These are phyloP conservation scores for Ceraclea dissimilis DNA, from an alignment of 2,888 invertebrate genomes.

Conservation along the genomic window DNA sequence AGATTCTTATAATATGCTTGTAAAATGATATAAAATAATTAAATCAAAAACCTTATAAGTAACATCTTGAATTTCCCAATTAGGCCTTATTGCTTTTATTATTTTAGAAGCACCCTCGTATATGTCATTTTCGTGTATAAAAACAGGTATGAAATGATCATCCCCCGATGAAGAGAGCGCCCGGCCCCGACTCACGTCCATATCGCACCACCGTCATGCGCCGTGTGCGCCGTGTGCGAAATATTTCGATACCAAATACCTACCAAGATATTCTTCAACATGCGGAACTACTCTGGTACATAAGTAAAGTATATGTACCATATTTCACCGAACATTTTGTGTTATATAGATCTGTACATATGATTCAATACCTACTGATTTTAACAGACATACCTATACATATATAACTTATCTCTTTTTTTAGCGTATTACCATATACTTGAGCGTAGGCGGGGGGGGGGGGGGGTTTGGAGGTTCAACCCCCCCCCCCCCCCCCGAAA, in stretches of 20 bases:
- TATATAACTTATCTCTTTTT: too few relatives aligned
- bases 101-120: constrained; percentile 60
- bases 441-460: too few relatives aligned
- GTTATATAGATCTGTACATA: too few relatives aligned
- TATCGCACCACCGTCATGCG: constrained; percentile 12
- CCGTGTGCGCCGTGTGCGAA: constrained; percentile 1
- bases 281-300: not conserved
- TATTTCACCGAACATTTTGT: too few relatives aligned
- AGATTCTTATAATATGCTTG: not conserved
- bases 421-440: too few relatives aligned
- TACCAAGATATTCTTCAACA: not conserved
- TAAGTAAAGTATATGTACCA: too few relatives aligned
- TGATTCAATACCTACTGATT: too few relatives aligned
- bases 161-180: constrained; percentile 25
- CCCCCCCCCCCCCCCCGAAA: too few relatives aligned
- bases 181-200: constrained; percentile 15
- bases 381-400: too few relatives aligned
- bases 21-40: constrained; percentile 4
- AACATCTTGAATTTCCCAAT: constrained; percentile 58
- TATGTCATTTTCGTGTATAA: constrained; percentile 59
- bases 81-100: constrained; percentile 59
- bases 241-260: not conserved
- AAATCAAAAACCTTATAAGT: constrained; percentile 58
- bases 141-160: constrained; percentile 49
- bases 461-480: too few relatives aligned